Percentiles rank a stretch among this genome's conserved stretches.
These are phyloP conservation scores for Gallinago undulata DNA, from an alignment of 2,113 vertebrate species.

Conservation along the genomic window DNA sequence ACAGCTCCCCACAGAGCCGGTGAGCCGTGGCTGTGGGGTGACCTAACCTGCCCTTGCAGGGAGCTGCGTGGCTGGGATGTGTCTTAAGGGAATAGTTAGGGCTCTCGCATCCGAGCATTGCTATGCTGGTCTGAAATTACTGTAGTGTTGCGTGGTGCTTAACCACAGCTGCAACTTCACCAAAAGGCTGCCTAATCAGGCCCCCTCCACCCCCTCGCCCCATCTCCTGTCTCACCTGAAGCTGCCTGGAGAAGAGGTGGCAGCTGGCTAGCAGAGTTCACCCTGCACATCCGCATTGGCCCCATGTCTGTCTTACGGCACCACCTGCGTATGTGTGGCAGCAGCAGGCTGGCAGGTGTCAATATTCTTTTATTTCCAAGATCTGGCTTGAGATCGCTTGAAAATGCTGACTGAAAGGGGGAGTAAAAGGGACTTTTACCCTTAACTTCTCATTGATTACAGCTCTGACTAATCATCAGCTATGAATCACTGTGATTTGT, in stretches of 20 bases:
- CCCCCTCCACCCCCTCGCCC: accelerated
- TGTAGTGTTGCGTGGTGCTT: background rate
- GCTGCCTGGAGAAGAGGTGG: background rate
- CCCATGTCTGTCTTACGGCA: background rate
- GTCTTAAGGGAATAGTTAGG: background rate
- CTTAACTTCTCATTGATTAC: background rate
- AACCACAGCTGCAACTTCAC: background rate
- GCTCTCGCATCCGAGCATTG: no score
- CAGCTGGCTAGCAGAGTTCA: background rate
- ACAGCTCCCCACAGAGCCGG: background rate
- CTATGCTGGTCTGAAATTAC: background rate
- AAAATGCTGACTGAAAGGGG: background rate
- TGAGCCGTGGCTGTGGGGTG: background rate
- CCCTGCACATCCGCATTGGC: accelerated
- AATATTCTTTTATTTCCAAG: background rate
- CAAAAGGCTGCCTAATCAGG: background rate
- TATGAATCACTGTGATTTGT: background rate
- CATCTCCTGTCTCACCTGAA: background rate
- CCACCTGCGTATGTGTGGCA: background rate
- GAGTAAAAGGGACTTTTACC: background rate
- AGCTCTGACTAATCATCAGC: background rate
- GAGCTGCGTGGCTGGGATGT: background rate
- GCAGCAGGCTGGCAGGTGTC: background rate
- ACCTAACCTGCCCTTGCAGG: background rate
- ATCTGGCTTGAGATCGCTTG: background rate